Evolutionary conservation across 2,888 invertebrate species (phyloP).

Genomic region (Cosmopolites sordidus): DNA sequence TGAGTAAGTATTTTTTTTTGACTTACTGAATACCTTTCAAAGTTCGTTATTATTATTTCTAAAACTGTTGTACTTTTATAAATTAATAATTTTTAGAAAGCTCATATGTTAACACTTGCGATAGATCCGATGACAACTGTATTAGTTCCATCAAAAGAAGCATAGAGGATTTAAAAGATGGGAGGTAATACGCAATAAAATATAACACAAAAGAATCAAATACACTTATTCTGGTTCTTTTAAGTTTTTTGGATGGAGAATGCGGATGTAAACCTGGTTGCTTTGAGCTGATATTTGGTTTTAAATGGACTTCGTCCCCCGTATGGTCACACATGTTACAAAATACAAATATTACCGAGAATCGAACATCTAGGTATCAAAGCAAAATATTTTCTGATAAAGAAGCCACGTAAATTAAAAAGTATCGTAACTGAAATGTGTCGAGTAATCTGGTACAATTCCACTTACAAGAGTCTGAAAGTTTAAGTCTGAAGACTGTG

Average conservation of each 20-base stretch:
- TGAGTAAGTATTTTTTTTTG: no score
- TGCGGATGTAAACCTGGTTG: slow-evolving; percentile 69
- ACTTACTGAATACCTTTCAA: no score
- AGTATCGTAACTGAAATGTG: no score
- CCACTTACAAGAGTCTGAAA: no score
- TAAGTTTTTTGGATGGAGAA: slow-evolving; percentile 17
- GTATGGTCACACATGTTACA: not conserved
- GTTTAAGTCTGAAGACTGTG: no score
- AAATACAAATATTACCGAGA: not conserved
- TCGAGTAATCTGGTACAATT: no score
- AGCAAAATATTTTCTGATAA: no score
- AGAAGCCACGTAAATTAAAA: no score
- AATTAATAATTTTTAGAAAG: slow-evolving; percentile 55
- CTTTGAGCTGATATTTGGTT: slow-evolving; percentile 64
- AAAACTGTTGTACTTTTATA: no score
- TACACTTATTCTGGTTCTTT: not conserved
- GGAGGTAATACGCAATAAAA: no score
- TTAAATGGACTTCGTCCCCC: not conserved
- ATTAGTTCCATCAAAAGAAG: slow-evolving; percentile 47
- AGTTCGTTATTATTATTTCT: no score
- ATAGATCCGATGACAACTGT: slow-evolving; percentile 66
- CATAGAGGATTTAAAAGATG: slow-evolving; percentile 30
- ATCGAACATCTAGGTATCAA: not conserved
- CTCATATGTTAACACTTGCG: slow-evolving; percentile 64
- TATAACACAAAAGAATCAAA: no score